phyloP scores from a whole-genome alignment of 2,888 invertebrate species.

The Disparrhopalites patrizii region DNA sequence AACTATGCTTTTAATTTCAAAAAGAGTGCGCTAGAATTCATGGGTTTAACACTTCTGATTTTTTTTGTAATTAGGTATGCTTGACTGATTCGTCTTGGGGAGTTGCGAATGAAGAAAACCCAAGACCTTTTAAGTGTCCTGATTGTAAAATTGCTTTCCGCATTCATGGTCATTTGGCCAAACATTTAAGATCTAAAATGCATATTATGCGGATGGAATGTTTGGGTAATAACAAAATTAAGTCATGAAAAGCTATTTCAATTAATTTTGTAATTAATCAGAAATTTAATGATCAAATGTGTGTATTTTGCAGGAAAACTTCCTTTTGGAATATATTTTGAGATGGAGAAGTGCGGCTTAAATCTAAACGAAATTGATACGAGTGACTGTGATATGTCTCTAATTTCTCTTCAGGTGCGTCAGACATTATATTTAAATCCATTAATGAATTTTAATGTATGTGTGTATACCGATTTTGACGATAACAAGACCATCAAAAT shows the following conservation, averaged over 20 bases:
- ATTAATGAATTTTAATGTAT: background rate
- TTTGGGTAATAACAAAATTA: slow-evolving; percentile 64
- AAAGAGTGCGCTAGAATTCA: background rate
- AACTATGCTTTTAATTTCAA: background rate
- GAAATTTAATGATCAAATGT: background rate
- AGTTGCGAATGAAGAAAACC: slow-evolving; percentile 73
- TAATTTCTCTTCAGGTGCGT: slow-evolving; percentile 73
- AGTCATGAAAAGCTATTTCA: background rate
- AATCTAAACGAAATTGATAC: slow-evolving; percentile 93
- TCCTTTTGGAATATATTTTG: slow-evolving; percentile 89
- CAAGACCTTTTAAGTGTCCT: slow-evolving; percentile 90
- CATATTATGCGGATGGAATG: slow-evolving; percentile 93
- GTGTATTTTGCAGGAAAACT: slow-evolving; percentile 58
- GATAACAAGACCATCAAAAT: background rate
- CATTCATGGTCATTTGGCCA: slow-evolving; percentile 94
- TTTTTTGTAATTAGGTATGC: slow-evolving; percentile 33
- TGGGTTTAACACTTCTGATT: background rate
- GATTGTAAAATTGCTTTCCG: slow-evolving; percentile 95
- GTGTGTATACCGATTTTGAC: background rate
- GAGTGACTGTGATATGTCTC: slow-evolving; percentile 90
- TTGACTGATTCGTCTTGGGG: slow-evolving; percentile 47
- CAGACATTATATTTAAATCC: background rate
- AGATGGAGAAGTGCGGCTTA: slow-evolving; percentile 84
- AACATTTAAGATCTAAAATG: slow-evolving; percentile 92
- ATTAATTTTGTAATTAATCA: background rate